phyloP scores from a whole-genome alignment of 2,113 vertebrate genomes.

The Ovibos moschatus region DNA sequence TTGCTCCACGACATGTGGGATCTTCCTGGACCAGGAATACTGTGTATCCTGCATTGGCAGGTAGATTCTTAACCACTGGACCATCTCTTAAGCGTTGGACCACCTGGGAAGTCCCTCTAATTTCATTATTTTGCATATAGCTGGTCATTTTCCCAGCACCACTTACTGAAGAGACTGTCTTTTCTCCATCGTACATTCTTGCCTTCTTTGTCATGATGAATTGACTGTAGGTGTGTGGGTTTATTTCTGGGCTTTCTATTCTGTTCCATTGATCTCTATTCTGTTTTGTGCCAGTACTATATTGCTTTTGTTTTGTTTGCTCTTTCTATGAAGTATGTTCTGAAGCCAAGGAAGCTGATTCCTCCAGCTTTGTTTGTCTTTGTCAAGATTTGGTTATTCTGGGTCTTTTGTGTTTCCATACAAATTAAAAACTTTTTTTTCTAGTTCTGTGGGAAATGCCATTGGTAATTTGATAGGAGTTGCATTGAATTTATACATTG shows the following conservation, averaged over 20 bases:
- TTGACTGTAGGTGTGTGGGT: not conserved
- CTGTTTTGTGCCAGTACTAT: not conserved
- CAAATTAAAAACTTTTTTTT: not conserved
- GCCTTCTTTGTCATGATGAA: not conserved
- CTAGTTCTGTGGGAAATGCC: not conserved
- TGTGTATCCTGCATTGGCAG: not conserved
- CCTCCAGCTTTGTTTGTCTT: not conserved
- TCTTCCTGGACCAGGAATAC: not conserved
- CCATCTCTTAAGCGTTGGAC: not conserved
- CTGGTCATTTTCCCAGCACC: not conserved
- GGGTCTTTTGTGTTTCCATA: not conserved
- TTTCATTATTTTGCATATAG: not conserved
- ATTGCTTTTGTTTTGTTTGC: not conserved
- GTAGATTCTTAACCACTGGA: not conserved
- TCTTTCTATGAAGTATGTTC: not conserved
- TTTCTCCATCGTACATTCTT: not conserved
- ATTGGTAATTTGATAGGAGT: not conserved
- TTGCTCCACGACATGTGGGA: not conserved
- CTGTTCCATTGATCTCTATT: not conserved
- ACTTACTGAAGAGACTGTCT: not conserved
- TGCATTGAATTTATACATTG: not conserved
- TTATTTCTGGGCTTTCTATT: not conserved
- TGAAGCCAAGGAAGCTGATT: not conserved
- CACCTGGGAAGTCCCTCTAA: not conserved
- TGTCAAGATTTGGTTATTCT: not conserved